Evolutionary conservation across 2,888 invertebrate genomes (phyloP), one percentile per base, ranked within the genome.

Genomic region (Mimumesa dahlbomi): DNA sequence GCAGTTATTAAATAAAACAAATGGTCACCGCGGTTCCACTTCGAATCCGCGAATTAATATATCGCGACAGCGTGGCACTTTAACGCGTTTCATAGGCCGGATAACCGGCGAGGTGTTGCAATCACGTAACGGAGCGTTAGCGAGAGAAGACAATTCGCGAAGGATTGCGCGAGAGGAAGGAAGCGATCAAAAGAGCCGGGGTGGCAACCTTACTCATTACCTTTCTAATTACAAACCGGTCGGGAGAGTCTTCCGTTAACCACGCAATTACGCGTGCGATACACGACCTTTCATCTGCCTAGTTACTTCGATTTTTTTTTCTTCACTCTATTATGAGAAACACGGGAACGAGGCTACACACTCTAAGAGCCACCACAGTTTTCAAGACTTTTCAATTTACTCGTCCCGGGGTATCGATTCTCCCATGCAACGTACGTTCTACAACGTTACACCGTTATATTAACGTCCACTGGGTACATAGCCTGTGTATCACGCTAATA

Each of bases 181-280:
- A 66, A 72, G 50, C 72, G 57, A 75, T 74, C 66, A 50, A 46
- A 69, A 70, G 31, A 70, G 59, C 59, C 64, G 52, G 62, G 56
- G 54, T 54, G 64, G 66, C 36, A 50, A 48, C 34, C 50, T 67
- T 52, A 58, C 48, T 79, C 63, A 49, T 77, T 73, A 70, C 38
- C 65, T 71, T 66, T 70, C 66, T 74, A 71, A 77, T 79, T 76
- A 63, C 61, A 38, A 63, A 58, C 48, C 65, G 52, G 73, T 70
- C 63, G 57, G n/a, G n/a, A 54, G 40, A 54, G 57, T 67, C 40
- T 52, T 50, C 56, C 61, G 65, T 70, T 65, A 67, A 74, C 54
- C 50, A 31, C 48, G 65, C 70, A 71, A 79, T 79, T 65, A 71
- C 57, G 57, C 65, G 61, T 42, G 48, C 57, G 45, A 53, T 57